A percentile compares a stretch with the other conserved stretches of the same genome.
Evolutionary conservation across 2,888 invertebrate species (phyloP).

Genomic region (Pinctada fucata): DNA sequence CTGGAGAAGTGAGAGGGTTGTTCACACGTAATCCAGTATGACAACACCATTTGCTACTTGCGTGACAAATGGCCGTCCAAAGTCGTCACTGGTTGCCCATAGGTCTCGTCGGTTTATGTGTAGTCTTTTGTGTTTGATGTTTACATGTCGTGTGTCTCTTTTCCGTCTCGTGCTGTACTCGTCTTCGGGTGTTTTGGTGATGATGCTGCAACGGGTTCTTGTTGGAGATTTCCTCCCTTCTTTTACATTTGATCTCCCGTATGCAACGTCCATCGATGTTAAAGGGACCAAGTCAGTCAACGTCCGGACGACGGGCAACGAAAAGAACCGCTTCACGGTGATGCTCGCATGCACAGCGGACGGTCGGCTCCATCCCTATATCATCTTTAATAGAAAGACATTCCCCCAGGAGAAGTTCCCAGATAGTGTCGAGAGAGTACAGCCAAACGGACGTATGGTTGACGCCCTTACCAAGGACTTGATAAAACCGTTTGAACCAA

Average conservation of each 20-base stretch:
- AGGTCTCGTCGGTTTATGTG: no score
- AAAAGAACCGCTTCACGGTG: conserved; percentile 35
- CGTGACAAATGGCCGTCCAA: no score
- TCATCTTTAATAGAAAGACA: conserved; percentile 49
- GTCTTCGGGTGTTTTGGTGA: no score
- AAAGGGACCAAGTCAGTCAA: conserved; percentile 19
- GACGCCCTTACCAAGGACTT: conserved; percentile 24
- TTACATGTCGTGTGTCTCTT: no score
- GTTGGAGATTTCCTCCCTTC: no score
- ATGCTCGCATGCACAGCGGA: conserved; percentile 26
- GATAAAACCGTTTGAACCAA: conserved; percentile 12
- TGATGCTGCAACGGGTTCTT: no score
- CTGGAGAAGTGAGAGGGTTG: no score
- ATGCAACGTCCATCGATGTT: conserved; percentile 16
- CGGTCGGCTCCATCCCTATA: conserved; percentile 35
- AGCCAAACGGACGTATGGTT: conserved; percentile 44
- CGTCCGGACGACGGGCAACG: conserved; percentile 37
- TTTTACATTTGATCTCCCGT: conserved; percentile 38
- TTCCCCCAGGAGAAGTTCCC: conserved; percentile 47
- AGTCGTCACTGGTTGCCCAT: no score
- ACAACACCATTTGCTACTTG: no score
- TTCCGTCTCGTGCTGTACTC: no score
- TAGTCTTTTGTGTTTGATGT: no score
- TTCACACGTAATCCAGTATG: no score
- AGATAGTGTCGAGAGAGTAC: conserved; percentile 31